Percentiles rank a stretch among this genome's conserved stretches.
phyloP scores from a whole-genome alignment of 2,888 invertebrate genomes.

The Sesia apiformis region DNA sequence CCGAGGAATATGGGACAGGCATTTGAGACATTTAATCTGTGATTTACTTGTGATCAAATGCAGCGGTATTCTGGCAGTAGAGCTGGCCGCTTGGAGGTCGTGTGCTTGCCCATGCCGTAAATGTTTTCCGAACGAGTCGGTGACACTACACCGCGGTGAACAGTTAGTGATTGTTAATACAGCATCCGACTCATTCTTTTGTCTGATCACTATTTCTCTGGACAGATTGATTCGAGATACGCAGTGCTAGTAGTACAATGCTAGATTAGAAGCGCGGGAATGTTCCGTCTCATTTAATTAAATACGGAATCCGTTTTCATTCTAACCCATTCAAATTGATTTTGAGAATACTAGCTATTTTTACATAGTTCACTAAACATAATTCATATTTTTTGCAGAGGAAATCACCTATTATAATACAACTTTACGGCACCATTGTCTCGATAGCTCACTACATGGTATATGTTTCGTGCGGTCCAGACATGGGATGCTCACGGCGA shows the following conservation, averaged over 20 bases:
- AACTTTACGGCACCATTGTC: too few relatives aligned
- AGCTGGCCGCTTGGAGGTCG: conserved; percentile 23
- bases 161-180: conserved; percentile 63
- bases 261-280: conserved; percentile 58
- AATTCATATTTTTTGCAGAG: too few relatives aligned
- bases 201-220: conserved; percentile 56
- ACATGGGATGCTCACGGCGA: not conserved
- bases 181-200: conserved; percentile 52
- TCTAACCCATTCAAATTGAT: conserved; percentile 54
- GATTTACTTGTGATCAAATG: conserved; percentile 18
- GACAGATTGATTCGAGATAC: conserved; percentile 58
- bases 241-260: conserved; percentile 44
- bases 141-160: conserved; percentile 32
- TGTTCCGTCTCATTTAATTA: conserved; percentile 57
- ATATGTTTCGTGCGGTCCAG: too few relatives aligned
- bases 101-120: conserved; percentile 31
- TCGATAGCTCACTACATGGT: too few relatives aligned
- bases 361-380: conserved; percentile 25
- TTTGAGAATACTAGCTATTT: conserved; percentile 24
- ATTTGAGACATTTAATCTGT: conserved; percentile 9
- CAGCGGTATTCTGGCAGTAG: conserved; percentile 4
- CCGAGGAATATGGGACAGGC: conserved; percentile 16
- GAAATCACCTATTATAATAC: too few relatives aligned
- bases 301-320: conserved; percentile 61
- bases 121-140: conserved; percentile 26